Base-by-base conservation (phyloP, 2,888 invertebrate species). In the Marasmarcha lunaedactyla region DNA sequence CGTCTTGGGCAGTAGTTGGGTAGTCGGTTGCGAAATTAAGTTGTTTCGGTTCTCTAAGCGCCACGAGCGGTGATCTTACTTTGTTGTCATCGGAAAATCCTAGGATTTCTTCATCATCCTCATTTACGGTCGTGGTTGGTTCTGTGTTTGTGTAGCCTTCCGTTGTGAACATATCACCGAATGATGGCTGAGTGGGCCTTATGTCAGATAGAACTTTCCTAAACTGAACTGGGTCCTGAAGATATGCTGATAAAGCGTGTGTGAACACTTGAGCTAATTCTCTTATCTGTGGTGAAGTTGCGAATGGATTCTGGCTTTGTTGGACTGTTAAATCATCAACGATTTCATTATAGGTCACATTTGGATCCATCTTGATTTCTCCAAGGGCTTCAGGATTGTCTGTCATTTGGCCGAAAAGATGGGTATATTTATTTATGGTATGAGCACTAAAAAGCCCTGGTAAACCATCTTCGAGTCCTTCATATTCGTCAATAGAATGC, bases 181-280 rank as follows among this genome's bases (percentile, higher is more conserved):
- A 76, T 1, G 90, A 85, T 1, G 92, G 92, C 52, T 91, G 92
- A 0, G 92, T 93, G 0, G 94, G 94, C 55, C 93, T 84, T 1
- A 92, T 90, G 48, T 91, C 89, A 5, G 90, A 89, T 13, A 94
- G 65, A 13, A 90, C 90, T 56, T 89, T 89, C 48, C 90, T 88
- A 53, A 94, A 94, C 39, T 89, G 89, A n/a, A 89, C 89, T 1
- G 94, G 94, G 64, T 94, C 90, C 65, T 93, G 90, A 2, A 94
- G 76, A 51, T 94, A 94, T 0, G 91, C 92, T 1, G 92, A 90
- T 11, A 94, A 68, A 0, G 93, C 94, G 55, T 92, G 89, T 0
- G 93, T 93, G 54, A 94, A 94, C 2, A 94, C 91, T 68, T 92
- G 90, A 0, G 94, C 94, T 2, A 94, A 67, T 65, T 93, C 91